Conservation (phyloP, 2,888 invertebrate genomes). For the Eledona agricola region DNA sequence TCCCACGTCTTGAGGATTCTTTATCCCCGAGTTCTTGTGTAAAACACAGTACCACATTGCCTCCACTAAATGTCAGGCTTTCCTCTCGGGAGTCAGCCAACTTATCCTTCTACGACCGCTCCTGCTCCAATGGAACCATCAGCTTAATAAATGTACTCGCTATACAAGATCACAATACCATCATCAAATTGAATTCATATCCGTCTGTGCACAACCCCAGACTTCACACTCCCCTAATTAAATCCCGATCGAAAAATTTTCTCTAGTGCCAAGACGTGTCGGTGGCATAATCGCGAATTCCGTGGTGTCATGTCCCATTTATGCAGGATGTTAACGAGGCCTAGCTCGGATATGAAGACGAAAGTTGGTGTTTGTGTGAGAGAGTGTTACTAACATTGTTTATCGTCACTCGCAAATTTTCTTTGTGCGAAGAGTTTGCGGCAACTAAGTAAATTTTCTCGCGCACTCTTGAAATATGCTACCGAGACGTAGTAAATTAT, state of each 20-base stretch:
- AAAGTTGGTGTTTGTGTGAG: slow-evolving; percentile 27
- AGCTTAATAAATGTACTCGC: slow-evolving; percentile 37
- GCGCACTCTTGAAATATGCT: slow-evolving; percentile 35
- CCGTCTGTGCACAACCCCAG: slow-evolving; percentile 9
- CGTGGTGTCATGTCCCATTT: slow-evolving; percentile 15
- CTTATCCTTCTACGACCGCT: slow-evolving; percentile 39
- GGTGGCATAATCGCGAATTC: slow-evolving; percentile 12
- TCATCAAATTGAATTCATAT: slow-evolving; percentile 39
- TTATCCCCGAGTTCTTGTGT: slow-evolving; percentile 40
- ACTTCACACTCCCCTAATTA: slow-evolving; percentile 15
- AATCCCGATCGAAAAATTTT: slow-evolving; percentile 6
- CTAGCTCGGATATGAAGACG: slow-evolving; percentile 18
- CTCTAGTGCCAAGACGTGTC: no score
- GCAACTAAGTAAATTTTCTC: slow-evolving; percentile 36
- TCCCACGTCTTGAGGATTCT: slow-evolving; percentile 41
- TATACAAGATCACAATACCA: slow-evolving; percentile 38
- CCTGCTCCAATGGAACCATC: slow-evolving; percentile 36
- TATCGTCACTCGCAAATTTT: slow-evolving; percentile 19
- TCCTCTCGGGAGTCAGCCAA: slow-evolving; percentile 35
- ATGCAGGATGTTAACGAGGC: slow-evolving; percentile 16
- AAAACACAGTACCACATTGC: slow-evolving; percentile 41
- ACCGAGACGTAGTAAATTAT: slow-evolving; percentile 37
- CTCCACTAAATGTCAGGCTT: slow-evolving; percentile 39
- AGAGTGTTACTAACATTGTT: slow-evolving; percentile 27
- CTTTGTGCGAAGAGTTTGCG: slow-evolving; percentile 29